Evolutionary conservation across 2,888 invertebrate genomes (phyloP).

Genomic region (Tetranychus piercei): DNA sequence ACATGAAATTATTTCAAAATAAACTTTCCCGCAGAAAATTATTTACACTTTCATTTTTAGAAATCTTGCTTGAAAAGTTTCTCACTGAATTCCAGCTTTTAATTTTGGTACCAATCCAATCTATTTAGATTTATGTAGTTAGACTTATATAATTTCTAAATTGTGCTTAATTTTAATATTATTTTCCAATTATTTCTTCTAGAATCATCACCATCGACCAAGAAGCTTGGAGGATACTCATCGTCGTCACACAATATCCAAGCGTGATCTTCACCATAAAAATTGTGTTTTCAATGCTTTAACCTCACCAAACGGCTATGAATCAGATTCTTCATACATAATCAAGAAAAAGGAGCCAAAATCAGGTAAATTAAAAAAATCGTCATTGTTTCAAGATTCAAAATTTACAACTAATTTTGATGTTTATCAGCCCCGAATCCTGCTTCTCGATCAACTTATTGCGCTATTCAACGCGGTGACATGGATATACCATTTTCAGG

Average conservation of each 20-base stretch:
- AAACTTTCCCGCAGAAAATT: too few species aligned
- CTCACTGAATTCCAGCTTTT: too few species aligned
- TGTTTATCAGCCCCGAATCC: conserved; percentile 32
- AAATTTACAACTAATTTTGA: too few species aligned
- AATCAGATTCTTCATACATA: conserved; percentile 22
- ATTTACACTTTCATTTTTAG: too few species aligned
- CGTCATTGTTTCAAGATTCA: not conserved
- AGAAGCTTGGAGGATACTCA: not conserved
- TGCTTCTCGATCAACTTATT: conserved; percentile 20
- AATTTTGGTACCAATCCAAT: too few species aligned
- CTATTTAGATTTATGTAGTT: too few species aligned
- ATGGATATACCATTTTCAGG: conserved; percentile 73
- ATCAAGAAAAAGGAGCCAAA: conserved; percentile 42
- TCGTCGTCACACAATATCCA: not conserved
- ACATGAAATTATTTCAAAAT: too few species aligned
- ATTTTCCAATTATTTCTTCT: too few species aligned
- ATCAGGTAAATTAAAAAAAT: conserved; percentile 49
- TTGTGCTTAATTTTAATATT: too few species aligned
- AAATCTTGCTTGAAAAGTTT: too few species aligned
- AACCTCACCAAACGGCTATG: conserved; percentile 15
- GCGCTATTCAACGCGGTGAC: conserved; percentile 22
- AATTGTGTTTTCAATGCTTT: conserved; percentile 22
- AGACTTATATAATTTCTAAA: too few species aligned
- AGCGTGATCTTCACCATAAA: conserved; percentile 12
- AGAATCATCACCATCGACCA: too few species aligned